Conservation (phyloP, 2,888 invertebrate genomes). For the Meganola albula region DNA sequence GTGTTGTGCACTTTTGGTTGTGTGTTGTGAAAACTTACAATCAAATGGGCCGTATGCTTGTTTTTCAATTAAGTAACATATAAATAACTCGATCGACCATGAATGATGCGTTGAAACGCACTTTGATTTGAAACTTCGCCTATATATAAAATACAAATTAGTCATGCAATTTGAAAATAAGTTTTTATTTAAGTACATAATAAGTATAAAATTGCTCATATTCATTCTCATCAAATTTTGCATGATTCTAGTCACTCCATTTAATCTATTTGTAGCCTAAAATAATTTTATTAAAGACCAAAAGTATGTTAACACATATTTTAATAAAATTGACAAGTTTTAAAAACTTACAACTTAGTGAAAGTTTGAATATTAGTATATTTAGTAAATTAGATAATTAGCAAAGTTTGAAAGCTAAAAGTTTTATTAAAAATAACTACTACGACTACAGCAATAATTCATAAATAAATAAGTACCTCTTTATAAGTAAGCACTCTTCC, state of each 20-base stretch:
- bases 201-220: conserved; percentile 59
- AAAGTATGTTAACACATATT: conserved; percentile 62
- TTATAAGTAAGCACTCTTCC: conserved; percentile 49
- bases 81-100: too few species aligned
- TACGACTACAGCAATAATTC: conserved; percentile 65
- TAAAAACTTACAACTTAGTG: conserved; percentile 45
- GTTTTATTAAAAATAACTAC: conserved; percentile 31
- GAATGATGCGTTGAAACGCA: too few species aligned
- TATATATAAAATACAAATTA: too few species aligned
- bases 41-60: too few species aligned
- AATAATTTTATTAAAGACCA: conserved; percentile 68
- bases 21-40: too few species aligned
- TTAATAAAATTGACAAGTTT: conserved; percentile 53
- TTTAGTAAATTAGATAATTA: conserved; percentile 53
- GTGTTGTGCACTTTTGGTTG: too few species aligned
- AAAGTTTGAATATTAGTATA: conserved; percentile 45
- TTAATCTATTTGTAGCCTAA: conserved; percentile 36
- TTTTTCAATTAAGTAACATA: too few species aligned
- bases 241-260: conserved; percentile 59
- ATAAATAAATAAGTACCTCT: conserved; percentile 43
- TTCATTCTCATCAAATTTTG: conserved; percentile 52
- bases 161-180: too few species aligned
- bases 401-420: conserved; percentile 45
- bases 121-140: too few species aligned
- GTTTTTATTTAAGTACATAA: too few species aligned